These are phyloP conservation scores for Aphelenchoides bicaudatus DNA, from an alignment of 2,888 invertebrate genomes.

Conservation along the genomic window DNA sequence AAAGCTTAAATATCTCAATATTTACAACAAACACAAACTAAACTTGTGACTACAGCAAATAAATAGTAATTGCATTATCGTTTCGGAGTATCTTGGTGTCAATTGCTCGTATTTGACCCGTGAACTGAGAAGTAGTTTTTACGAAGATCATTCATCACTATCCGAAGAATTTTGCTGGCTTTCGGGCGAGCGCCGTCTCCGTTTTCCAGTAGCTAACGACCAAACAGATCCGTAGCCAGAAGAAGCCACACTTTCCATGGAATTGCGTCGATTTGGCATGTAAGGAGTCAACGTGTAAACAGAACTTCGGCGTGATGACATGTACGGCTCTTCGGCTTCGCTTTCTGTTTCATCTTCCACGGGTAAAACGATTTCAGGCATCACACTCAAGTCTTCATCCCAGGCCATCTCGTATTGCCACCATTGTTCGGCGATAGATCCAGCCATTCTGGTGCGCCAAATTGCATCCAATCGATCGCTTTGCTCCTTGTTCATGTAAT, in stretches of 20 bases:
- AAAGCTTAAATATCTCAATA: too few species aligned
- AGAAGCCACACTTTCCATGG: neutral
- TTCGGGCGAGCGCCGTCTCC: too few species aligned
- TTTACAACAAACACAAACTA: too few species aligned
- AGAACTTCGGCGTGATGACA: slow-evolving; percentile 12
- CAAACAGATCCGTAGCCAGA: slow-evolving; percentile 15
- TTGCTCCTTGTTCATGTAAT: slow-evolving; percentile 53
- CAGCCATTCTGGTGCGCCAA: slow-evolving; percentile 26
- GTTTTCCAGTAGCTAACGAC: too few species aligned
- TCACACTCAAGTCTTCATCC: slow-evolving; percentile 37
- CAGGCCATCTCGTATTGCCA: slow-evolving; percentile 52
- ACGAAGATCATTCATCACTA: too few species aligned
- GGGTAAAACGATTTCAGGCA: slow-evolving; percentile 10
- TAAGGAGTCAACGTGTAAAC: neutral
- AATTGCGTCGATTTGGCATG: slow-evolving; percentile 17
- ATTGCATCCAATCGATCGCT: slow-evolving; percentile 48
- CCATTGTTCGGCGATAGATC: slow-evolving; percentile 40
- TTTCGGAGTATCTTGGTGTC: too few species aligned
- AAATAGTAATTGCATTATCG: too few species aligned
- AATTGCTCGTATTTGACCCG: too few species aligned
- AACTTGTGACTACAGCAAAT: too few species aligned
- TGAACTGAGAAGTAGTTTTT: too few species aligned
- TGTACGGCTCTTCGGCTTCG: slow-evolving; percentile 15
- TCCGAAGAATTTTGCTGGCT: too few species aligned
- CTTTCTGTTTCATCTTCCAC: slow-evolving; percentile 17